Conservation (phyloP, 1,140 invertebrate species). For the Bombus turneri region DNA sequence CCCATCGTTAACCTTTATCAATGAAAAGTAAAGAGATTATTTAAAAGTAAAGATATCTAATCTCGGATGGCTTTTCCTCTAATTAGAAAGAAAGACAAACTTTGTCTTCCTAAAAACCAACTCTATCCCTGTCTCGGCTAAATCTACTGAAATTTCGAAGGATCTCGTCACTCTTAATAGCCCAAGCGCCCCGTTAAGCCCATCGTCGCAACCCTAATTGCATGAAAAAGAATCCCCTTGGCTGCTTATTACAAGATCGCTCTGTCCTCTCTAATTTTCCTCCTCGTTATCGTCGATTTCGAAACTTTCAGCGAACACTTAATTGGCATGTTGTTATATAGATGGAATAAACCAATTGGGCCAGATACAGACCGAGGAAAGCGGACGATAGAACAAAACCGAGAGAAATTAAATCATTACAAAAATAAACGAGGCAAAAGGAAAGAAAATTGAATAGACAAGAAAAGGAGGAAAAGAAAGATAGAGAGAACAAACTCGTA, state of each 20-base stretch:
- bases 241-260: conserved; percentile 27
- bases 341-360: conserved; percentile 37
- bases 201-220: conserved; percentile 18
- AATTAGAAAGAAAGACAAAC: no score
- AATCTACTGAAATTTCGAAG: background rate
- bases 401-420: background rate
- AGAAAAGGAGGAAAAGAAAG: no score
- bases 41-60: no score
- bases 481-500: background rate
- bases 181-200: conserved; percentile 1
- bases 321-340: conserved; percentile 46
- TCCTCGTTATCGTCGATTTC: conserved; percentile 39
- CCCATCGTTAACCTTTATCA: no score
- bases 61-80: no score
- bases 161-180: conserved; percentile 16
- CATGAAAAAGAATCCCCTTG: conserved; percentile 8
- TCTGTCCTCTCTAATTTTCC: conserved; percentile 13
- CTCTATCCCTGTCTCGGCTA: background rate
- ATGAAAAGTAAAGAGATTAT: no score
- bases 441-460: no score
- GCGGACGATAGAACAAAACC: background rate
- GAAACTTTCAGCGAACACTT: conserved; percentile 34
- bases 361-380: no score
- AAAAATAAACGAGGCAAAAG: background rate
- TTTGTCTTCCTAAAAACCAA: no score